phyloP scores from a whole-genome alignment of 2,113 vertebrate genomes.

The Cathartes aura region DNA sequence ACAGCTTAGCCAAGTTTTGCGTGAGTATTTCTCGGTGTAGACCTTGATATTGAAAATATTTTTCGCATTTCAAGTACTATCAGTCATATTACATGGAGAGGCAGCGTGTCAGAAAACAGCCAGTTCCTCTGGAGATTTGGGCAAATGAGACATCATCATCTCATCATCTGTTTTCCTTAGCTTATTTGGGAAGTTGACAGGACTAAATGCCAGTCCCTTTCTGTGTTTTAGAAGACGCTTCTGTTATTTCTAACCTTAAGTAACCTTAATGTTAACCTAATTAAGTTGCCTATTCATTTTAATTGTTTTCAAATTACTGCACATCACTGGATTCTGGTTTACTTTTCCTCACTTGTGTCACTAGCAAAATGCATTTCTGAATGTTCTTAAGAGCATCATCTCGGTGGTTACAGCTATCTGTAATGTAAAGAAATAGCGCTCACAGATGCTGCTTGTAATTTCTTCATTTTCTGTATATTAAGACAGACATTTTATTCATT shows the following conservation, averaged over 20 bases:
- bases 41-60: background rate
- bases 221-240: background rate
- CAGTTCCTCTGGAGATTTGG: background rate
- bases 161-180: background rate
- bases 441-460: conserved; percentile 26
- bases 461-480: conserved; percentile 19
- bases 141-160: background rate
- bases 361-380: background rate
- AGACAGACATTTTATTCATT: conserved; percentile 44
- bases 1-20: background rate
- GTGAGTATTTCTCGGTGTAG: background rate
- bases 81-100: background rate
- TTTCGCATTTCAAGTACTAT: background rate
- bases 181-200: background rate
- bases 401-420: background rate
- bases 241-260: background rate
- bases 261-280: background rate
- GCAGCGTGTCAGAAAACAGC: background rate
- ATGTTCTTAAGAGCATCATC: background rate
- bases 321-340: background rate
- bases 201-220: background rate
- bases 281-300: background rate
- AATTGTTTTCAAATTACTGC: background rate
- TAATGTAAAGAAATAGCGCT: conserved; percentile 22
- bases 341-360: background rate